Base-by-base conservation (phyloP, 2,888 invertebrate genomes). In the Urechis unicinctus region DNA sequence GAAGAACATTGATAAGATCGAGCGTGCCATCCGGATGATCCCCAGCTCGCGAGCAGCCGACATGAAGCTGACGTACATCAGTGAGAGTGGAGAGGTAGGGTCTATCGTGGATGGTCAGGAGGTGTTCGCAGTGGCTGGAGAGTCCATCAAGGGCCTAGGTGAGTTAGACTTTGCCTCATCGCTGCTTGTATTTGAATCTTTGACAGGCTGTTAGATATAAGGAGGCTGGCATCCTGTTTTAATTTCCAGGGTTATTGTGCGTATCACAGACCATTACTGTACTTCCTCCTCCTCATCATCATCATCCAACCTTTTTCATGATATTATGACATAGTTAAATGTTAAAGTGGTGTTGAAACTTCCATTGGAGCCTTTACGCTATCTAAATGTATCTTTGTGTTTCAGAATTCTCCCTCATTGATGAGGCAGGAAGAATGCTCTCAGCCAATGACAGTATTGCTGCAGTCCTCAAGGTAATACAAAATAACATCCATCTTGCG, bases 31-130 rank as follows among this genome's bases (percentile, higher is more conserved):
- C 3, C 57, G 53, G 24, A 60, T 77, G 9, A 55, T 64, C 24
- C 77, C 77, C 22, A 77, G 77, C 59, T 66, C 66, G 3, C 61
- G 66, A 22, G 67, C 71, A 0, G 64, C 70, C 2, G 60, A 55
- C 28, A 61, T 77, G 13, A 57, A 65, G 36, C 55, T 77, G 26
- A 64, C 59, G 24, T 68, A 70, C 43, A 36, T 13, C 9, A 25
- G 36, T 9, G 57, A 61, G 4, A 63, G 64, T 9, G 67, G 64
- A 24, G 63, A 62, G 54, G 49, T 28, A 48, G 24, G 58, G 50
- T n/a, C 44, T 9, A 62, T 74, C 29, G 64, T 64, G 5, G 57
- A 58, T 28, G 68, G 68, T 6, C 59, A 65, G 47, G 71, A 69
- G n/a, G 59, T 75, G 2, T 26, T 48, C 1, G 67, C 61, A 24